Conservation (phyloP, 2,888 invertebrate species). For the Ennomos fuscantarius region DNA sequence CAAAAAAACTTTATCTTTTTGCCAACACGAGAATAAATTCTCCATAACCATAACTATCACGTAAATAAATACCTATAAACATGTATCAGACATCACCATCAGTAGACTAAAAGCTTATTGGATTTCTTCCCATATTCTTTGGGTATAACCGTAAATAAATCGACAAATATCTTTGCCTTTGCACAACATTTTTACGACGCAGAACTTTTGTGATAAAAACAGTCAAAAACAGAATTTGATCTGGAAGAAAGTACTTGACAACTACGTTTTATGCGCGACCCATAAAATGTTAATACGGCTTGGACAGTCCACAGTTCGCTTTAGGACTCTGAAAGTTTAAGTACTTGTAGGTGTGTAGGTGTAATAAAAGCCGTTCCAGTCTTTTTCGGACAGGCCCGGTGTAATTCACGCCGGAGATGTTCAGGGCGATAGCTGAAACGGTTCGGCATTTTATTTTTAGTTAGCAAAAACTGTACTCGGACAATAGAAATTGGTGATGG, state of each 20-base stretch:
- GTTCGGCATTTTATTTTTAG: not conserved
- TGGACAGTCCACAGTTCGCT: slow-evolving; percentile 25
- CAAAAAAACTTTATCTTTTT: slow-evolving; percentile 7
- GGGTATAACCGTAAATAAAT: slow-evolving; percentile 30
- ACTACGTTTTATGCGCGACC: slow-evolving; percentile 38
- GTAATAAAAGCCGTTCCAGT: slow-evolving; percentile 30
- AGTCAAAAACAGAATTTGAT: slow-evolving; percentile 39
- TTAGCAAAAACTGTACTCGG: not conserved
- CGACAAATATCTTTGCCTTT: slow-evolving; percentile 28
- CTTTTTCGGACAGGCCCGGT: slow-evolving; percentile 13
- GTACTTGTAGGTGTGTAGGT: slow-evolving; percentile 30
- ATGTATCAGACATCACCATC: slow-evolving; percentile 15
- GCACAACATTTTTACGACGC: slow-evolving; percentile 42
- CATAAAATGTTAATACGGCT: slow-evolving; percentile 41
- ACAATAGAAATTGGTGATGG: not conserved
- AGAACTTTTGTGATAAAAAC: slow-evolving; percentile 44
- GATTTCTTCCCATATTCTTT: slow-evolving; percentile 18
- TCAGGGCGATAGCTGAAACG: slow-evolving; percentile 7
- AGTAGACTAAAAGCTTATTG: slow-evolving; percentile 30
- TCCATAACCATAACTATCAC: slow-evolving; percentile 19
- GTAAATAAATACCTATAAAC: slow-evolving; percentile 28
- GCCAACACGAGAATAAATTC: slow-evolving; percentile 19
- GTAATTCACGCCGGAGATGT: slow-evolving; percentile 15
- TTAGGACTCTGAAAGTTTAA: slow-evolving; percentile 24
- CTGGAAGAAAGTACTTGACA: slow-evolving; percentile 36